Conservation (phyloP, 2,797 vertebrate species). For the Manis javanica region DNA sequence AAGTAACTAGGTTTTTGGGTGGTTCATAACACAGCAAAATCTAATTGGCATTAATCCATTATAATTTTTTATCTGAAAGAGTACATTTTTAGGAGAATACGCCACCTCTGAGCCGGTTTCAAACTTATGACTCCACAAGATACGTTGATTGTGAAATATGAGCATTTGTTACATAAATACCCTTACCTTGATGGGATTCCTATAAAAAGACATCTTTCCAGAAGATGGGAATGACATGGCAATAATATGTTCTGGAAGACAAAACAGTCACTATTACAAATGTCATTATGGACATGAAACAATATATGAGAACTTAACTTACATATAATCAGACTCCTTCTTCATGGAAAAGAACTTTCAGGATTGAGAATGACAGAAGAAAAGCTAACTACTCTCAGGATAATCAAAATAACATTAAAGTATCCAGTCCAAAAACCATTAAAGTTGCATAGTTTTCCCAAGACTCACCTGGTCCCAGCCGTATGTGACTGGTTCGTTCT, state of each 20-base stretch:
- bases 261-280: slow-evolving; percentile 43
- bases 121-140: background rate
- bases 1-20: background rate
- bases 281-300: background rate
- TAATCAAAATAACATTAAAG: slow-evolving; percentile 32
- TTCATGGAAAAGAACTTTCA: slow-evolving; percentile 22
- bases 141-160: background rate
- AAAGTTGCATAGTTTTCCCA: background rate
- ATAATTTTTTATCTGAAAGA: background rate
- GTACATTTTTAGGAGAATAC: background rate
- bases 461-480: background rate
- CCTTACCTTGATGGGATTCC: slow-evolving; percentile 94
- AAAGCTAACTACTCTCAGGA: background rate
- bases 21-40: background rate
- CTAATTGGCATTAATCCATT: background rate
- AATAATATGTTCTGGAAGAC: slow-evolving; percentile 92
- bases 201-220: slow-evolving; percentile 95
- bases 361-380: background rate
- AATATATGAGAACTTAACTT: background rate
- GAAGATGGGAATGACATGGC: slow-evolving; percentile 99
- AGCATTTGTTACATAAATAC: background rate
- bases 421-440: background rate
- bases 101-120: background rate
- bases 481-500: background rate
- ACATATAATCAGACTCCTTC: background rate